phyloP scores from a whole-genome alignment of 1,140 invertebrate genomes.

The Conus ventricosus region DNA sequence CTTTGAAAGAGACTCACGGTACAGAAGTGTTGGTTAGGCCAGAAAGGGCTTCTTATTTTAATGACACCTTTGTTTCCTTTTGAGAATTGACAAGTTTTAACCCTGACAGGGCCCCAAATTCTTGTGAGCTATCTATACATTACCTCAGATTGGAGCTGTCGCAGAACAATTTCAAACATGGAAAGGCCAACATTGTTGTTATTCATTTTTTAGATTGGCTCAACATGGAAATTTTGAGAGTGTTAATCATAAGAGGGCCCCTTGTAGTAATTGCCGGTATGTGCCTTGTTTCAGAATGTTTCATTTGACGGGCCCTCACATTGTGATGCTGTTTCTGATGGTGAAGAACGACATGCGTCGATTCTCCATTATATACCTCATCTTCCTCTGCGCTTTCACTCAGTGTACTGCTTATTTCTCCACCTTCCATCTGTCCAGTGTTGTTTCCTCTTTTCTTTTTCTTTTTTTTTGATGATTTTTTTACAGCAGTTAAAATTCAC shows the following conservation, averaged over 20 bases:
- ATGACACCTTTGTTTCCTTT: too few species aligned
- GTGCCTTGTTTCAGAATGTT: conserved; percentile 83
- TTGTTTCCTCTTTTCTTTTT: neutral
- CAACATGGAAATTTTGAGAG: too few species aligned
- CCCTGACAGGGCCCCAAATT: too few species aligned
- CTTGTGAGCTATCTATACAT: too few species aligned
- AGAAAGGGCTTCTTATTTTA: too few species aligned
- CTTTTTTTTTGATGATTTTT: neutral
- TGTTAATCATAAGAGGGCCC: neutral
- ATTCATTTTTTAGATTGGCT: too few species aligned
- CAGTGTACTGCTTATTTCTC: conserved; percentile 78
- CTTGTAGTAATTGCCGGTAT: neutral
- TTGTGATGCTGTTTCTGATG: conserved; percentile 99
- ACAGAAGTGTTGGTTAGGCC: too few species aligned
- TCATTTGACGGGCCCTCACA: conserved; percentile 95
- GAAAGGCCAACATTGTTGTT: too few species aligned
- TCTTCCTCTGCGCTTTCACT: conserved; percentile 94
- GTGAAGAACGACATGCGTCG: conserved; percentile 98
- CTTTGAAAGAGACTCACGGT: too few species aligned
- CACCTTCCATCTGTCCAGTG: neutral
- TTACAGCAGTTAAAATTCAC: neutral
- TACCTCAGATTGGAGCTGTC: too few species aligned
- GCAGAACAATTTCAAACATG: too few species aligned
- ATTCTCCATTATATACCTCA: conserved; percentile 95
- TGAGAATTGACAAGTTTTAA: too few species aligned